phyloP scores from a whole-genome alignment of 2,888 invertebrate genomes.

The Polia nebulosa region DNA sequence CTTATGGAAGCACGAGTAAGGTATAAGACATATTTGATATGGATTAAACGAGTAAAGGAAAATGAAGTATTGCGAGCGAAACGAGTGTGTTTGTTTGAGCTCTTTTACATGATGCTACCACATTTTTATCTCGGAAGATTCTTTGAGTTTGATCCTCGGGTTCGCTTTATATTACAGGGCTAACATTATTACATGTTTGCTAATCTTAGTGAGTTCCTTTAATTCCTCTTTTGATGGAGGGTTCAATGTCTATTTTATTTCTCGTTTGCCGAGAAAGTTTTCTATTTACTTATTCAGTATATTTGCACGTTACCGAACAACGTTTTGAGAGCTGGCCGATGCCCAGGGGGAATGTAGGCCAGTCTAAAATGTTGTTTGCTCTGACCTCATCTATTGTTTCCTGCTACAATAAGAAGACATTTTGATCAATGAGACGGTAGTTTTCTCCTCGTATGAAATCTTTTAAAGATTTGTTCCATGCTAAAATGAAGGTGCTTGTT shows the following conservation, averaged over 20 bases:
- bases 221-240: slow-evolving; percentile 34
- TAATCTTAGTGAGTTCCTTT: slow-evolving; percentile 44
- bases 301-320: slow-evolving; percentile 44
- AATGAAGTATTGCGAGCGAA: slow-evolving; percentile 70
- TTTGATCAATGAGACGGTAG: slow-evolving; percentile 54
- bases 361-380: slow-evolving; percentile 58
- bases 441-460: slow-evolving; percentile 18
- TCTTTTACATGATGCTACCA: slow-evolving; percentile 68
- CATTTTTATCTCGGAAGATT: slow-evolving; percentile 65
- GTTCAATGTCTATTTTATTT: slow-evolving; percentile 32
- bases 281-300: slow-evolving; percentile 51
- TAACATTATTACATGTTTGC: slow-evolving; percentile 49
- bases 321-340: slow-evolving; percentile 50
- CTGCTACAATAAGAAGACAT: slow-evolving; percentile 49
- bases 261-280: slow-evolving; percentile 24
- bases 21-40: slow-evolving; percentile 68
- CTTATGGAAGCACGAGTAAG: slow-evolving; percentile 40
- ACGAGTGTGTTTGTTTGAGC: slow-evolving; percentile 70
- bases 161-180: slow-evolving; percentile 64
- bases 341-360: slow-evolving; percentile 54
- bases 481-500: not conserved
- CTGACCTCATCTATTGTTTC: slow-evolving; percentile 60
- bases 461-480: not conserved
- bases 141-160: slow-evolving; percentile 63
- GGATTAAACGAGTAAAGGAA: slow-evolving; percentile 75